These are phyloP conservation scores for Erpobdella octoculata DNA, from an alignment of 2,888 invertebrate species.

Conservation along the genomic window DNA sequence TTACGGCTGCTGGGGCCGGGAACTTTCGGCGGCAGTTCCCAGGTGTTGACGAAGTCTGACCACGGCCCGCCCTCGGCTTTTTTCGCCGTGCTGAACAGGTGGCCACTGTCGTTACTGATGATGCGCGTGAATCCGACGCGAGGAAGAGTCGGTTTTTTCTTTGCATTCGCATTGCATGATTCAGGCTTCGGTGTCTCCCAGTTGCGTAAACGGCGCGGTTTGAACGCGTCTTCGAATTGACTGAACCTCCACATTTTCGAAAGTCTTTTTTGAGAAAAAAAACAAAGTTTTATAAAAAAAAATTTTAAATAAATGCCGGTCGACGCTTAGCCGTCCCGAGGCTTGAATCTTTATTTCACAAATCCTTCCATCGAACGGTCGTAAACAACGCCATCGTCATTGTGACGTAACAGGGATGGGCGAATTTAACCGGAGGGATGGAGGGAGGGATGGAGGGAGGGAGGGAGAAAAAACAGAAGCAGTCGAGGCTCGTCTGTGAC, in stretches of 20 bases:
- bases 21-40: conserved; percentile 9
- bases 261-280: too few species aligned
- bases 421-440: too few species aligned
- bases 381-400: too few species aligned
- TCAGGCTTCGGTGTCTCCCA: conserved; percentile 7
- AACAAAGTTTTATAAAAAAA: too few species aligned
- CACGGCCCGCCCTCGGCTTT: not conserved
- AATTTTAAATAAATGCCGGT: too few species aligned
- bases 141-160: not conserved
- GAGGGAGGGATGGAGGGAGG: too few species aligned
- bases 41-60: conserved; percentile 4
- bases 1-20: conserved; percentile 1
- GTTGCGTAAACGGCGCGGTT: not conserved
- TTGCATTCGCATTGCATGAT: not conserved
- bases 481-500: too few species aligned
- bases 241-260: not conserved
- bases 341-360: too few species aligned
- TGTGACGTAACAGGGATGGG: too few species aligned
- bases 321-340: too few species aligned
- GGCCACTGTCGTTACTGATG: conserved; percentile 15
- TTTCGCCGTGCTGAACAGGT: not conserved
- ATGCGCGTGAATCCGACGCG: not conserved
- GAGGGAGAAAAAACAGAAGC: too few species aligned
- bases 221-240: conserved; percentile 6
- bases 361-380: too few species aligned